Base-by-base conservation (phyloP, 2,888 invertebrate species). In the Spisula solida region DNA sequence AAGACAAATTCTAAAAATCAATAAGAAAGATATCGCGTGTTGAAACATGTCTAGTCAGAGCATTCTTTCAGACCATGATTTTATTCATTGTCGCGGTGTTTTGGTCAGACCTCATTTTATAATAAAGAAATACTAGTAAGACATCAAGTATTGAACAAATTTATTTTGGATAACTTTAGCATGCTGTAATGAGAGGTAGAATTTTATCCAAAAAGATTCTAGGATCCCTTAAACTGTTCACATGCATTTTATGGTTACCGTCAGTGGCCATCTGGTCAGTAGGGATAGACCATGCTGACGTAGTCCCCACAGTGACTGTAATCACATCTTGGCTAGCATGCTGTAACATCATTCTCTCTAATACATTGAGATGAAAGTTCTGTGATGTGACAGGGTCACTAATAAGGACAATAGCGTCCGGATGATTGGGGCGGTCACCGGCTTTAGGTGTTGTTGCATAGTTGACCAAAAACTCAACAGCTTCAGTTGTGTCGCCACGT, bases 361-460 rank as follows among this genome's bases (percentile, higher is more conserved):
- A 25, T 14, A 84, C 0, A 55, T 51, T 79, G 18, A 86, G 51
- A 25, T 55, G 78, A 29, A 85, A 41, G 14, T 25, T n/a, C 5
- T 82, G 78, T 12, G 86, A 75, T 1, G 88, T 60, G 31, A n/a
- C 75, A 56, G 79, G 0, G 34, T 87, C 87, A 14, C 87, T 81
- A 6, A 91, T 89, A 29, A 91, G 80, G 0, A 91, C 86, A 34
- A 91, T 86, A 55, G 81, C 88, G 79, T 91, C 88, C 1, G 82
- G 81, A 47, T 82, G 81, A 16, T 60, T 25, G 18, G 78, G 70
- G 31, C 91, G 81, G 70, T 91, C 91, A 29, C 89, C 91, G 55
- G 66, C 48, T 25, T 41, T 47, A 29, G 86, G 78, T 18, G 86
- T 81, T 25, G 88, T 31, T 12, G 82, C 88, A 25, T 81, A 78